These are phyloP conservation scores for Myopa tessellatipennis DNA, from an alignment of 2,888 invertebrate species.

Conservation along the genomic window DNA sequence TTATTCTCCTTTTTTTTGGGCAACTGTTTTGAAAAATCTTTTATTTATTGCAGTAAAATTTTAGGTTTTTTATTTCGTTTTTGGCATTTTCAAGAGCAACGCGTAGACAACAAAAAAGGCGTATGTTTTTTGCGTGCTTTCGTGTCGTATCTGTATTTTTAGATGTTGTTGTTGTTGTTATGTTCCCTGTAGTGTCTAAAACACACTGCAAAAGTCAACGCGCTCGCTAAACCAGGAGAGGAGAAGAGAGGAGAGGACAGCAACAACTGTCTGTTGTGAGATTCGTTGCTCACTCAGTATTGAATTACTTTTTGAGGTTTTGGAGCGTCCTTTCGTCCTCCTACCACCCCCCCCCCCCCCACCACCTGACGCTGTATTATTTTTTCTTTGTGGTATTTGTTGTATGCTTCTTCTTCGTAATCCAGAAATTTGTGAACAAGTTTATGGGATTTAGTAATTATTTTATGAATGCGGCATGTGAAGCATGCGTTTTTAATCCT, in stretches of 20 bases:
- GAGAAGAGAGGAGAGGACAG: conserved; percentile 9
- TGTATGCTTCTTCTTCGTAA: not conserved
- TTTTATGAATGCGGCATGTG: conserved; percentile 21
- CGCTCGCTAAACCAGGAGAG: not conserved
- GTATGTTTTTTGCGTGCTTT: not conserved
- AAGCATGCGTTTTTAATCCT: conserved; percentile 3
- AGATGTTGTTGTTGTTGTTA: not conserved
- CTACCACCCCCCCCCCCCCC: not conserved
- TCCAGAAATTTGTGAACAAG: conserved; percentile 15
- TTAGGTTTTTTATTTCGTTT: not conserved
- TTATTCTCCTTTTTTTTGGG: not conserved
- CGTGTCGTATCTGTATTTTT: not conserved
- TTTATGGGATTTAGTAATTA: conserved; percentile 31
- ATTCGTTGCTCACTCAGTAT: not conserved
- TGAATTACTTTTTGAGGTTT: conserved; percentile 9
- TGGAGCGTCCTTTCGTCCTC: not conserved
- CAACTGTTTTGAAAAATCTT: not conserved
- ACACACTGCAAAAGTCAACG: not conserved
- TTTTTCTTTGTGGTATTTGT: not conserved
- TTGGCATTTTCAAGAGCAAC: conserved; percentile 23
- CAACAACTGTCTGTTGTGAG: not conserved
- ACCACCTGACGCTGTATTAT: not conserved
- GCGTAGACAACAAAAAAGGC: not conserved
- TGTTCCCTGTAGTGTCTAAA: not conserved
- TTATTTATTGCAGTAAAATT: not conserved